A percentile compares a stretch with the other conserved stretches of the same genome.
Evolutionary conservation across 2,888 invertebrate species (phyloP).

Genomic region (Drosophila imparisetae): DNA sequence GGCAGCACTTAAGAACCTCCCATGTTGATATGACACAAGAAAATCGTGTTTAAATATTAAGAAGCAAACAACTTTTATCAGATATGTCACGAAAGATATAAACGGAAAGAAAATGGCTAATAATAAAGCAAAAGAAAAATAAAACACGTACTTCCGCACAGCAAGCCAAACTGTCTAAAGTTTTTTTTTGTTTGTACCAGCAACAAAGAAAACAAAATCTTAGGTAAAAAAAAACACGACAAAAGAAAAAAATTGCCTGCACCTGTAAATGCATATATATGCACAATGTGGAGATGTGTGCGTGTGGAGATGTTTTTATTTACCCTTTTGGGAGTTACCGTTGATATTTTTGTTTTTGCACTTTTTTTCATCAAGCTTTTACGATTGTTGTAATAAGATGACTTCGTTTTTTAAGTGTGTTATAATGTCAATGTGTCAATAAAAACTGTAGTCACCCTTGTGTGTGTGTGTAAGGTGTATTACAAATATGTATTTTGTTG

Average conservation of each 20-base stretch:
- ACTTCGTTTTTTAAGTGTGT: slow-evolving; percentile 42
- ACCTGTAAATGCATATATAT: slow-evolving; percentile 30
- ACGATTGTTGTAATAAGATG: slow-evolving; percentile 42
- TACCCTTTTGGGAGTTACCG: slow-evolving; percentile 36
- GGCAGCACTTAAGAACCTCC: slow-evolving; percentile 28
- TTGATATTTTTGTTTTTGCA: slow-evolving; percentile 8
- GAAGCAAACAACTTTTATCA: slow-evolving; percentile 31
- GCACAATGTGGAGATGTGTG: background rate
- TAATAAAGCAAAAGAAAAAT: slow-evolving; percentile 39
- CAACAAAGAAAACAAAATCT: slow-evolving; percentile 9
- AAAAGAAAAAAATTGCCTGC: slow-evolving; percentile 24
- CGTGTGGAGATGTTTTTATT: slow-evolving; percentile 12
- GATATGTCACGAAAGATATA: slow-evolving; percentile 62
- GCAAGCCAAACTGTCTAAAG: slow-evolving; percentile 14
- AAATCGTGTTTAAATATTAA: slow-evolving; percentile 58
- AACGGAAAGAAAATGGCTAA: slow-evolving; percentile 39
- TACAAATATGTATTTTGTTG: slow-evolving; percentile 9
- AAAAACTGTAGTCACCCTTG: slow-evolving; percentile 26
- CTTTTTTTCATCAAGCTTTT: slow-evolving; percentile 48
- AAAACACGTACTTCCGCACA: slow-evolving; percentile 62
- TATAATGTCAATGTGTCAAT: slow-evolving; percentile 58
- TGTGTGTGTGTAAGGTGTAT: slow-evolving; percentile 1
- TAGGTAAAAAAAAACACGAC: background rate
- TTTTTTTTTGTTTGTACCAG: slow-evolving; percentile 2
- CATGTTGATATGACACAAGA: slow-evolving; percentile 39